Base-by-base conservation (phyloP, 2,888 invertebrate species). In the Chaetogeoica ovagalla region DNA sequence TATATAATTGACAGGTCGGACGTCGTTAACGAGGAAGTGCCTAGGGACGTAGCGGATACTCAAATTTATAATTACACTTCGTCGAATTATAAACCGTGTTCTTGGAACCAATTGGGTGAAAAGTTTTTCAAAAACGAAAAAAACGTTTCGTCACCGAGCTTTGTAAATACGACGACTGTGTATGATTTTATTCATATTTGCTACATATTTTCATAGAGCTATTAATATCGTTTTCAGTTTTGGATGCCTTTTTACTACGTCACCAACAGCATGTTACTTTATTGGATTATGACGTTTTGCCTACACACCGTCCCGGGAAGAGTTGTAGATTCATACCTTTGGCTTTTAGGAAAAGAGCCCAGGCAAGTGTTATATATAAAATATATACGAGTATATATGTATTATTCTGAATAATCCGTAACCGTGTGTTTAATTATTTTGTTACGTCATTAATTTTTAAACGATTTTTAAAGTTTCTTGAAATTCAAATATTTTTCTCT, bases 51-150 rank as follows among this genome's bases (percentile, higher is more conserved):
- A 15, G 69, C 21, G 21, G 63, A 76, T 8, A 48, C 48, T 5
- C n/a, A 11, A 21, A 76, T 81, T 65, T 81, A 81, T 37, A 81
- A 81, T 52, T 76, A 76, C 7, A 68, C 60, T n/a, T 81, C 71
- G 59, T 71, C 81, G 8, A 75, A 76, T 63, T 63, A 59, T 43
- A 76, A 75, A 48, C 69, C 70, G 9, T 75, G 76, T 15, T 21
- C 75, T 52, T 81, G 69, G 81, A 75, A 39, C 21, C 70, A 79
- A 19, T 6, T 79, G 23, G 79, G 79, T 13, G 79, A 79, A 30
- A 70, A 63, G 19, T 79, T 79, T 71, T 79, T 79, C 19, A 79
- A 70, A 62, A 79, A 70, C 19, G 70, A 79, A 79, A 79, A 79
- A 57, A 63, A 21, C 0, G 63, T 79, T 15, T 79, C 70, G 9